Base-by-base conservation (phyloP, 2,888 invertebrate genomes). In the Pseudeuparius sepicola region DNA sequence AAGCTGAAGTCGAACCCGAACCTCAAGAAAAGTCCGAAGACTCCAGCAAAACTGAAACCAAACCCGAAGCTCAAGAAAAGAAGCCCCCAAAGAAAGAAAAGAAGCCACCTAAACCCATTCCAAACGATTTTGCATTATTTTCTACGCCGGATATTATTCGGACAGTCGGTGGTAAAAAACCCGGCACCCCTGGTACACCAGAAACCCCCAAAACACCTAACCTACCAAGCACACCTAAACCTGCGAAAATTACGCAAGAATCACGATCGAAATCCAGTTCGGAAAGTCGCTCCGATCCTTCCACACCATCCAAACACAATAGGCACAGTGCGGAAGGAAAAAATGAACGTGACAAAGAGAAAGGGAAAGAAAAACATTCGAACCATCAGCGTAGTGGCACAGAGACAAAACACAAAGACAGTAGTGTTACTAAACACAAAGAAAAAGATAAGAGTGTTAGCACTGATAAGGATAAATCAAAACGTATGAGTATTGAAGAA, bases 61-160 rank as follows among this genome's bases (percentile, higher is more conserved):
- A 37, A 62, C 60, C 50, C 31, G 61, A 37, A 63, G 42, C 31
- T 15, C 34, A 27, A 23, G 52, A 47, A 45, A 60, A 61, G 47
- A 50, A 50, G 29, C 41, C 46, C 11, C 51, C 48, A 9, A 62
- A 61, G 41, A 61, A 61, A 47, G 59, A 63, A 28, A 71, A 70
- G 55, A 61, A 64, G 46, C 50, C 60, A 16, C 50, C 63, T 1
- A 73, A 73, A 60, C 61, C 61, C 60, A 45, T 61, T 64, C 48
- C 61, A 18, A 73, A 75, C 52, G 75, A 75, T 68, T 71, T 82
- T 37, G 78, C 80, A 20, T 59, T 84, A 37, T 83, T 84, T 57
- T 82, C 83, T 4, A 75, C 81, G 24, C 83, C 84, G 12, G 84
- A 84, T 65, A 80, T 83, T 34, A 81, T 82, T 37, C 67, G 80